A percentile compares a stretch with the other conserved stretches of the same genome.
Evolutionary conservation across 2,797 vertebrate species (phyloP).

Genomic region (Gallinago solitaria): DNA sequence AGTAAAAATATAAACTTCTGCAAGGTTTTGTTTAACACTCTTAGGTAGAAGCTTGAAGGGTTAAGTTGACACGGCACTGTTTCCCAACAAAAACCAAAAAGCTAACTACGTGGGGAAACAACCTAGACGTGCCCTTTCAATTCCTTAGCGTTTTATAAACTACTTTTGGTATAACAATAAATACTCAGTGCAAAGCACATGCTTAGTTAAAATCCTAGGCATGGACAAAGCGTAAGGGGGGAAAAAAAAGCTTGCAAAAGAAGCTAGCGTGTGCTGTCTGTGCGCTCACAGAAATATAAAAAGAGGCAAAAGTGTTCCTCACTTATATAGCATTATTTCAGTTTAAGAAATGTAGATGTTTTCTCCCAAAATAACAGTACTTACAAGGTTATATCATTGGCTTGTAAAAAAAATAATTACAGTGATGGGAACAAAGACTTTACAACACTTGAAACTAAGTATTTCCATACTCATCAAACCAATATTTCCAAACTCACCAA

Average conservation of each 20-base stretch:
- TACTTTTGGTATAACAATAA: not conserved
- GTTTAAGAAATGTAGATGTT: not conserved
- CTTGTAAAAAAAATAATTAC: not conserved
- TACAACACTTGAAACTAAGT: not conserved
- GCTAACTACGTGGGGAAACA: not conserved
- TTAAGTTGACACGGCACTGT: not conserved
- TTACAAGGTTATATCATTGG: not conserved
- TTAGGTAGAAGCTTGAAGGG: not conserved
- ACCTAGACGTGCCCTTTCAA: not conserved
- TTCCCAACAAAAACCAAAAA: not conserved
- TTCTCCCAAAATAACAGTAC: not conserved
- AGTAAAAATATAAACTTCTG: not conserved
- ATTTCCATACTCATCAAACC: not conserved
- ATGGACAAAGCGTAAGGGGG: not conserved
- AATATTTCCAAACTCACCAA: not conserved
- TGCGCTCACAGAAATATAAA: not conserved
- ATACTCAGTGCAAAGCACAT: constrained; percentile 32
- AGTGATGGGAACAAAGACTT: not conserved
- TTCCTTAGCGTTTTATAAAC: not conserved
- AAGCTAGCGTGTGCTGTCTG: not conserved
- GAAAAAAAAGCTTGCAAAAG: not conserved
- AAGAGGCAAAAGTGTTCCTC: not conserved
- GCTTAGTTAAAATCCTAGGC: constrained; percentile 1
- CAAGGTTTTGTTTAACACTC: not conserved
- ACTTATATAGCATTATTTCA: not conserved